A percentile compares a stretch with the other conserved stretches of the same genome.
Evolutionary conservation across 2,113 vertebrate genomes (phyloP).

Genomic region (Zosterops borbonicus): DNA sequence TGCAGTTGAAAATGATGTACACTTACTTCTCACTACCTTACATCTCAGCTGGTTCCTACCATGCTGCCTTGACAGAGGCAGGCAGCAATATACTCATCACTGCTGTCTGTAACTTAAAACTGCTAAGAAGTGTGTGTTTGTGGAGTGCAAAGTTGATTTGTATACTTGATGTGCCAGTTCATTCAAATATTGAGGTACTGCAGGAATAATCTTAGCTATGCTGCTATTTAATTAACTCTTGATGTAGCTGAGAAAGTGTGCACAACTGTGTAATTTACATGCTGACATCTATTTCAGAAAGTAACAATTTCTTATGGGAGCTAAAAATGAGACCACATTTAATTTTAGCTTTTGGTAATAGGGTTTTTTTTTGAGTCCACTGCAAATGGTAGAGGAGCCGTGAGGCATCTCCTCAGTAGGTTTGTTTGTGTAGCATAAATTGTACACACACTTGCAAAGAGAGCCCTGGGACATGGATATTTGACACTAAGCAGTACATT

Average conservation of each 20-base stretch:
- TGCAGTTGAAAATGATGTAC: not conserved
- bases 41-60: not conserved
- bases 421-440: conserved; percentile 7
- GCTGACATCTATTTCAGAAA: not conserved
- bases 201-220: not conserved
- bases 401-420: not conserved
- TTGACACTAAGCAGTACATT: conserved; percentile 48
- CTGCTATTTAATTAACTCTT: conserved; percentile 10
- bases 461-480: not conserved
- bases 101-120: not conserved
- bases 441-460: not conserved
- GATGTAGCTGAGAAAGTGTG: not conserved
- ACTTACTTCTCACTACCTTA: not conserved
- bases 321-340: not conserved
- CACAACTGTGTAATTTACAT: not conserved
- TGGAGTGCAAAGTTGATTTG: not conserved
- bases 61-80: not conserved
- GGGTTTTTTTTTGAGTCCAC: not conserved
- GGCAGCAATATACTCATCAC: not conserved
- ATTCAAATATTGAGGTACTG: not conserved
- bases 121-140: not conserved
- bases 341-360: not conserved
- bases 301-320: not conserved
- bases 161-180: not conserved
- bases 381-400: not conserved